Conservation (phyloP, 2,888 invertebrate species). For the Pogonocherus hispidulus region DNA sequence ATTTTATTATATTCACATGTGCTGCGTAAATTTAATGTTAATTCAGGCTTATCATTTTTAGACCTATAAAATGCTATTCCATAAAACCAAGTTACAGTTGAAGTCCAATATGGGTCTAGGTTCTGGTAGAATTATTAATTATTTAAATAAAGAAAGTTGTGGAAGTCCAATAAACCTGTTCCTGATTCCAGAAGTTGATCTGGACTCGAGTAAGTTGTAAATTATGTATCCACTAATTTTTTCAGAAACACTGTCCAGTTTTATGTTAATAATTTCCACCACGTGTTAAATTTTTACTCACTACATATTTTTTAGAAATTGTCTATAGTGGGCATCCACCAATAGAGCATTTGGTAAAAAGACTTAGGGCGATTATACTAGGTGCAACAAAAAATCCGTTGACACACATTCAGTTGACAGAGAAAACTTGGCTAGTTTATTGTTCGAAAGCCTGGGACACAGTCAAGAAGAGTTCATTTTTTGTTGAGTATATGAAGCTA, state of each 20-base stretch:
- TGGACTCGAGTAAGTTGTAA: slow-evolving; percentile 47
- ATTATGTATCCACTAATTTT: too few species aligned
- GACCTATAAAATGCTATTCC: slow-evolving; percentile 71
- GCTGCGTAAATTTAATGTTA: too few species aligned
- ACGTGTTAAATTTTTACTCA: too few species aligned
- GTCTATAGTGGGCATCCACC: slow-evolving; percentile 75
- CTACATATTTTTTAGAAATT: not conserved
- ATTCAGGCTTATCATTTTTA: too few species aligned
- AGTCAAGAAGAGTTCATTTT: slow-evolving; percentile 86
- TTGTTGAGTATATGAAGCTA: slow-evolving; percentile 86
- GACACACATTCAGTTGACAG: slow-evolving; percentile 81
- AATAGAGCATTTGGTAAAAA: slow-evolving; percentile 76
- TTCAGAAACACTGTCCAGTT: too few species aligned
- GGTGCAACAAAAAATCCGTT: slow-evolving; percentile 79
- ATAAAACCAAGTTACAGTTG: slow-evolving; percentile 76
- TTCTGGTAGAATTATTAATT: slow-evolving; percentile 68
- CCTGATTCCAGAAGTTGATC: slow-evolving; percentile 75
- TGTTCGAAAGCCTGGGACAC: slow-evolving; percentile 88
- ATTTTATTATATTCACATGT: too few species aligned
- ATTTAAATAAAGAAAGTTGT: slow-evolving; percentile 71
- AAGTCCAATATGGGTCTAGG: slow-evolving; percentile 77
- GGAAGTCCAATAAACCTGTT: slow-evolving; percentile 79
- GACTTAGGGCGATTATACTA: slow-evolving; percentile 79
- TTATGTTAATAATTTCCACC: too few species aligned
- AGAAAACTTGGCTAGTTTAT: slow-evolving; percentile 88